phyloP scores from a whole-genome alignment of 2,888 invertebrate species.

The Pteria penguin region DNA sequence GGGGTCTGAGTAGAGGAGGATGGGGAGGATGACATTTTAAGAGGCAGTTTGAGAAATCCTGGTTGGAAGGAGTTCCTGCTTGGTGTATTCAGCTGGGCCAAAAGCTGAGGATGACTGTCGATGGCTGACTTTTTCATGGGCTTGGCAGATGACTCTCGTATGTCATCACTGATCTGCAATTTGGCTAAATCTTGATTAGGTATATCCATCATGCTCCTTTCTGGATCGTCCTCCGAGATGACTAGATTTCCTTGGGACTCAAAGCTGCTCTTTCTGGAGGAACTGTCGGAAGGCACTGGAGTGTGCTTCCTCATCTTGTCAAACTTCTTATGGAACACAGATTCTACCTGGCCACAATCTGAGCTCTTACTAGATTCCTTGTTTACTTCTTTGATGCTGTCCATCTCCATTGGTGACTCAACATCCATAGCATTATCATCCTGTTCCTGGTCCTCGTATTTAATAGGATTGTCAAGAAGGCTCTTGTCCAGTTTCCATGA shows the following conservation, averaged over 20 bases:
- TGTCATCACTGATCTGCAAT: slow-evolving; percentile 20
- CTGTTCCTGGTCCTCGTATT: not conserved
- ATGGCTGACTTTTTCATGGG: slow-evolving; percentile 62
- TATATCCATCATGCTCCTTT: slow-evolving; percentile 15
- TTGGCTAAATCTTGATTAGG: slow-evolving; percentile 16
- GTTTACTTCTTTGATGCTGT: not conserved
- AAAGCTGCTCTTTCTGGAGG: not conserved
- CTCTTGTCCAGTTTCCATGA: slow-evolving; percentile 4
- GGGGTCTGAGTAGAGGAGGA: not conserved
- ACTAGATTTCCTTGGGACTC: slow-evolving; percentile 35
- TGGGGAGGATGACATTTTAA: slow-evolving; percentile 21
- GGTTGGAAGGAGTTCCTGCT: slow-evolving; percentile 16
- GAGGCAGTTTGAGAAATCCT: slow-evolving; percentile 22
- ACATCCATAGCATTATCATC: not conserved
- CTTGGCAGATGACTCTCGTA: slow-evolving; percentile 6
- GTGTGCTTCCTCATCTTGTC: slow-evolving; percentile 69
- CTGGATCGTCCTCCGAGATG: slow-evolving; percentile 37
- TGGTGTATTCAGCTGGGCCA: slow-evolving; percentile 70
- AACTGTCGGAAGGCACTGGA: slow-evolving; percentile 6
- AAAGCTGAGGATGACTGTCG: slow-evolving; percentile 73
- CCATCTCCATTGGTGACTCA: slow-evolving; percentile 26
- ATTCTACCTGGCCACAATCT: not conserved
- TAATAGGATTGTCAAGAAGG: no score
- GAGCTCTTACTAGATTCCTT: not conserved
- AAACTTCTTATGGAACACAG: slow-evolving; percentile 71